Base-by-base conservation (phyloP, 1,140 invertebrate species). In the Eriocheir sinensis region DNA sequence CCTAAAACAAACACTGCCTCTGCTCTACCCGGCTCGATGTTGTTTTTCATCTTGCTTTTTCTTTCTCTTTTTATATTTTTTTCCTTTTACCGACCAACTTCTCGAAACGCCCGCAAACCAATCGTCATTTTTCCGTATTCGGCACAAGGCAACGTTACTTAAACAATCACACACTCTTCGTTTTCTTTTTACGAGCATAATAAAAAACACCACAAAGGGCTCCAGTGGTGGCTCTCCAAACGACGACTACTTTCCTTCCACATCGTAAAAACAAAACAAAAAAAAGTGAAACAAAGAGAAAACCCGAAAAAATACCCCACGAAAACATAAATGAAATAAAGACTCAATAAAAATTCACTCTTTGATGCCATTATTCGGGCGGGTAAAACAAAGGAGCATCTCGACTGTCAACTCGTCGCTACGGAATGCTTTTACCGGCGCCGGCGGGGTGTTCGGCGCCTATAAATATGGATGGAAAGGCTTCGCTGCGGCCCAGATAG, bases 381-480 rank as follows among this genome's bases (percentile, higher is more conserved):
- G 85, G 12, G n/a, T 88, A 30, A 88, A 88, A 88, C 0, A 88
- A 88, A 88, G 44, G 85, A 41, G 9, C 38, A 38, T 41, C n/a
- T 88, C 38, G 85, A 44, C 38, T 88, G 27, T 88, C 85, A 88
- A 36, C 41, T 15, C 27, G 32, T 38, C 81, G 27, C 15, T 85
- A 85, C 38, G 85, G 41, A 88, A 88, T 88, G 36, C 85, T 88
- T 88, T 88, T 88, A 88, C 85, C 85, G 21, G 40, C 81, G 38
- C 34, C 34, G 15, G 81, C 34, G 36, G 38, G 38, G 38, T 36
- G 41, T 30, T 88, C 9, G 4, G 6, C 27, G 2, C 38, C 85
- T 44, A 88, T 88, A 88, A 88, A 88, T 88, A 88, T 88, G 85
- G 34, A 88, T 88, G 85, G 40, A 38, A 38, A 21, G 85, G 85